Conservation (phyloP, 2,797 vertebrate species). For the Mionectes olivaceus region DNA sequence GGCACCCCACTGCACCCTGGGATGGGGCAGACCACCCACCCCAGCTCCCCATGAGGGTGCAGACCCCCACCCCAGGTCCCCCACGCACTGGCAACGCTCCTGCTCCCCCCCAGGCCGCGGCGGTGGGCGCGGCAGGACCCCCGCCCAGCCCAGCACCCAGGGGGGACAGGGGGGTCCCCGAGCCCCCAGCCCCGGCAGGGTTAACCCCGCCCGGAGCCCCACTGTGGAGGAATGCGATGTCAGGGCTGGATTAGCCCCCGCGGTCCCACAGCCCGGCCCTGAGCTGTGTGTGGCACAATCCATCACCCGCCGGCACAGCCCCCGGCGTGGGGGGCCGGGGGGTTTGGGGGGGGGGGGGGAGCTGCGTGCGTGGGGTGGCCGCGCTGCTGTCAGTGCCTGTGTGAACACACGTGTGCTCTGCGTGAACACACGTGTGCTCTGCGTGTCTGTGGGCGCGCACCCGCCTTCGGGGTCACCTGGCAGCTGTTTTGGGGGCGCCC, state of each 20-base stretch:
- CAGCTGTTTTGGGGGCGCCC: fast-evolving
- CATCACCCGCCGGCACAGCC: constrained; percentile 33
- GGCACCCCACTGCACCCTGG: background rate
- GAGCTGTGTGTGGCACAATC: constrained; percentile 67
- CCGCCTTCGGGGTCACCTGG: fast-evolving
- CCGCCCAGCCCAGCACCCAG: background rate
- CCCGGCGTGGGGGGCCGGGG: constrained; percentile 56
- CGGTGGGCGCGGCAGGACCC: background rate
- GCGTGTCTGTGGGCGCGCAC: fast-evolving
- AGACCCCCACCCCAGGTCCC: background rate
- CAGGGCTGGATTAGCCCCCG: constrained; percentile 58
- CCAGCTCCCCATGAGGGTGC: background rate
- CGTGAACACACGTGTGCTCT: background rate
- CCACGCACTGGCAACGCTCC: fast-evolving
- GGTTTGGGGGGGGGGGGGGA: background rate
- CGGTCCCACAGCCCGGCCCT: background rate
- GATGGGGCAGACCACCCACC: background rate
- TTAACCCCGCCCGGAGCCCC: background rate
- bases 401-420: background rate
- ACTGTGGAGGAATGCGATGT: constrained; percentile 46
- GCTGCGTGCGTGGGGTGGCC: background rate
- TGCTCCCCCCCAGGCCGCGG: background rate
- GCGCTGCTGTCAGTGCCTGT: background rate
- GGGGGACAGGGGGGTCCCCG: background rate
- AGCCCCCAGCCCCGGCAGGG: background rate